Base-by-base conservation (phyloP, 2,113 vertebrate species). In the Hiodon tergisus region DNA sequence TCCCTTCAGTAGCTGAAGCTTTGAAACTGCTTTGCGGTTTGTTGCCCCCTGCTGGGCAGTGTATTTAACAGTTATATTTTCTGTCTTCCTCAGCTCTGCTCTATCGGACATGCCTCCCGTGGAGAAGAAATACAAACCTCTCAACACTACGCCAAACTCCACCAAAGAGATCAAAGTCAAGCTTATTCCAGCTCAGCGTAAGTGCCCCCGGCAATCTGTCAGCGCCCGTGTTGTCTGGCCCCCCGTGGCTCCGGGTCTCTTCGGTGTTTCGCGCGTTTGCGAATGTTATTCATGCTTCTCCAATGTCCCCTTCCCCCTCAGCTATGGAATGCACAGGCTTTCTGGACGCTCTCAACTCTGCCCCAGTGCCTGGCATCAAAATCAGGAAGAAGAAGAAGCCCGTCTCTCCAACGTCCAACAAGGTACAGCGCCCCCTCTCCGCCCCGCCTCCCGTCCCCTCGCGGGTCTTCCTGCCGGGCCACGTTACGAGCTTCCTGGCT, bases 131-230 rank as follows among this genome's bases (percentile, higher is more conserved):
- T 98, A 98, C 87, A 98, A 98, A 79, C 96, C 96, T 11, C 91
- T 98, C 0, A 98, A 98, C 80, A 96, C 86, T 0, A 92, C 94
- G 0, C 93, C 94, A 0, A 98, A 98, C 47, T 80, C 94, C 1
- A 84, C 94, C 87, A 98, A 98, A 87, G 96, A 98, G 83, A 97
- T 97, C 83, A 98, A 98, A 93, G 94, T 98, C 72, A 98, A 98
- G 85, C 92, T 98, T 83, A 98, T 98, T 79, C 96, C 96, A 0
- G 87, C 96, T 0, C 96, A 96, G 17, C 96, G 96, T 98, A 87
- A 92, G 95, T 88, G 7, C 51, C 46, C 17, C 51, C 63, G 16
- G 51, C 62, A 31, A 54, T 31, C 2, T n/a, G 0, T 7, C 53
- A 14, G 46, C 13, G 14, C 14, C 58, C 14, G 4, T 14, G 9